Conservation (phyloP, 2,888 invertebrate genomes). For the Dioctria linearis region DNA sequence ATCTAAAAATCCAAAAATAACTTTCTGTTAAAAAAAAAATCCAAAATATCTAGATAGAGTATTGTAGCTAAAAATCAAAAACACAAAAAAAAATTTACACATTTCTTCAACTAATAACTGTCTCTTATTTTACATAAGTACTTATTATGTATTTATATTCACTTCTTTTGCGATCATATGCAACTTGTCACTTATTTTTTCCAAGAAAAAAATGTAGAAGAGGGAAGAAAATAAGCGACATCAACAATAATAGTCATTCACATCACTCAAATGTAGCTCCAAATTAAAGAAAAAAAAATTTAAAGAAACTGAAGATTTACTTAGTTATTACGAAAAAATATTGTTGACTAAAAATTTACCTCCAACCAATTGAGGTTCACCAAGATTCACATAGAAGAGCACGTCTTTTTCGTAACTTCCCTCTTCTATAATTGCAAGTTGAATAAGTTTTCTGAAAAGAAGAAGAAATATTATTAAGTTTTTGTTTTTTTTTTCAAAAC, state of each 20-base stretch:
- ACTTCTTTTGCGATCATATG: constrained; percentile 41
- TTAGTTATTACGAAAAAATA: not conserved
- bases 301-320: constrained; percentile 19
- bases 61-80: constrained; percentile 1
- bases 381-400: constrained; percentile 91
- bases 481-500: too few species aligned
- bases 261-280: constrained; percentile 47
- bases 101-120: not conserved
- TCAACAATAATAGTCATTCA: constrained; percentile 45
- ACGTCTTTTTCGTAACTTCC: constrained; percentile 99
- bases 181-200: constrained; percentile 49
- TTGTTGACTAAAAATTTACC: constrained; percentile 75
- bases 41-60: not conserved
- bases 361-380: constrained; percentile 89
- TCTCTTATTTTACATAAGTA: constrained; percentile 19
- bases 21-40: not conserved
- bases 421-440: constrained; percentile 92
- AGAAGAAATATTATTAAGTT: constrained; percentile 60
- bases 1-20: not conserved
- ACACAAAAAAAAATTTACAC: constrained; percentile 16
- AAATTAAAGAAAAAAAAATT: constrained; percentile 19
- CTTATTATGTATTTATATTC: constrained; percentile 7
- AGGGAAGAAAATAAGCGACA: constrained; percentile 51
- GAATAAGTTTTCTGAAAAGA: constrained; percentile 87
- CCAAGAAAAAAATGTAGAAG: constrained; percentile 40